Evolutionary conservation across 2,888 invertebrate genomes (phyloP).

Genomic region (Brachypterus glaber): DNA sequence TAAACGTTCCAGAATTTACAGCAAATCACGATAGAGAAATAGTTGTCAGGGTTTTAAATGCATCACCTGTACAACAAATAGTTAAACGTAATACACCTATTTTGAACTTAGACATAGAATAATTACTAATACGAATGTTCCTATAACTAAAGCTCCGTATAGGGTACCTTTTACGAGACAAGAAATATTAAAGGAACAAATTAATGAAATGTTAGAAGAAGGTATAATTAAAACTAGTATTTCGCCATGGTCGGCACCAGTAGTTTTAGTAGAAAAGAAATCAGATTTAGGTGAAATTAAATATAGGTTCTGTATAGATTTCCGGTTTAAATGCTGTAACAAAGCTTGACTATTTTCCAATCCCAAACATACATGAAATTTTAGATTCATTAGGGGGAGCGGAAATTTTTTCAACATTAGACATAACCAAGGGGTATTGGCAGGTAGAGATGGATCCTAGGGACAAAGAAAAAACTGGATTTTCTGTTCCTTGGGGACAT

Average conservation of each 20-base stretch:
- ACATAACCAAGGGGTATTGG: constrained; percentile 19
- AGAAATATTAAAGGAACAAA: background rate
- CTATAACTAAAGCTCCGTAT: constrained; percentile 13
- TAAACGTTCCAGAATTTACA: too few species aligned
- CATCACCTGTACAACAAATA: too few species aligned
- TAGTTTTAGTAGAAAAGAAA: constrained; percentile 18
- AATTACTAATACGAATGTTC: constrained; percentile 7
- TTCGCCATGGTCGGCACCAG: constrained; percentile 11
- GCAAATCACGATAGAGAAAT: too few species aligned
- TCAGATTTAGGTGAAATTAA: constrained; percentile 13
- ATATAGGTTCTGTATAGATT: constrained; percentile 19
- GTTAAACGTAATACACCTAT: too few species aligned
- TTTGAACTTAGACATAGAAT: too few species aligned
- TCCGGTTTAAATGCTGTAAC: constrained; percentile 21
- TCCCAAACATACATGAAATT: constrained; percentile 19
- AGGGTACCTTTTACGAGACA: background rate
- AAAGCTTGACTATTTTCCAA: constrained; percentile 17
- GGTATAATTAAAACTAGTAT: background rate
- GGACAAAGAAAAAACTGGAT: constrained; percentile 19
- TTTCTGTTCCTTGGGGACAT: constrained; percentile 22
- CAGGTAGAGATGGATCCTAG: constrained; percentile 15
- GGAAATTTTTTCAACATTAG: constrained; percentile 17
- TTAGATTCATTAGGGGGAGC: constrained; percentile 16
- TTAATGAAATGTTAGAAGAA: background rate
- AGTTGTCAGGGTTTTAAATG: too few species aligned